A percentile compares a stretch with the other conserved stretches of the same genome.
Evolutionary conservation across 1,140 invertebrate species (phyloP).

Genomic region (Hetaerina americana): DNA sequence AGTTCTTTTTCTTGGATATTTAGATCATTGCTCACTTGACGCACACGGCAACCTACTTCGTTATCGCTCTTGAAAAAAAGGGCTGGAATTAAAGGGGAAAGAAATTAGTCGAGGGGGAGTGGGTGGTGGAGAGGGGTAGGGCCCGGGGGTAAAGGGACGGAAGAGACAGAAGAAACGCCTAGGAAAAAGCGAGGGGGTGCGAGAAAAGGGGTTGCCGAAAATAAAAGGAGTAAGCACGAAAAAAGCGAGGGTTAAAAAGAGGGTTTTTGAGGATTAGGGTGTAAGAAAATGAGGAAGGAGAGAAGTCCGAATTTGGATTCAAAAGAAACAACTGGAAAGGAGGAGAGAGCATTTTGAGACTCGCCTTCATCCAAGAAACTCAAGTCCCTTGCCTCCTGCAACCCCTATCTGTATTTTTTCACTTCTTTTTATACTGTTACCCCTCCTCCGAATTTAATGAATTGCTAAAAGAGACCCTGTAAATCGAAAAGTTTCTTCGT

Average conservation of each 20-base stretch:
- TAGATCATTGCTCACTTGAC: no score
- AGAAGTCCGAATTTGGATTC: background rate
- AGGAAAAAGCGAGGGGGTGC: background rate
- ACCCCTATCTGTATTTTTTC: no score
- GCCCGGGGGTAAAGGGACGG: background rate
- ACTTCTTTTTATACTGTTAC: background rate
- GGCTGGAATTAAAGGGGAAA: background rate
- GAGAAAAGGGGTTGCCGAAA: no score
- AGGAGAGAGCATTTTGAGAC: background rate
- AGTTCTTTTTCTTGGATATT: no score
- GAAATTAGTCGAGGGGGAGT: background rate
- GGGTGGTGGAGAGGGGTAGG: background rate
- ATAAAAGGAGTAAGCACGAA: no score
- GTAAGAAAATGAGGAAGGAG: background rate
- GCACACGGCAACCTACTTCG: no score
- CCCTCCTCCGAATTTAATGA: background rate
- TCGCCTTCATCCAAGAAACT: no score
- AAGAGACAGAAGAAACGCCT: background rate
- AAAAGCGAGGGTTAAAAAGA: no score
- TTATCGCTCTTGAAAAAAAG: no score
- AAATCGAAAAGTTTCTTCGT: background rate
- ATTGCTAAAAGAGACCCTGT: background rate
- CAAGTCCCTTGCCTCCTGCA: no score
- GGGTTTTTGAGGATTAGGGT: no score
- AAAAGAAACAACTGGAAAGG: background rate